Evolutionary conservation across 2,113 vertebrate genomes (phyloP).

Genomic region (Podarcis muralis): DNA sequence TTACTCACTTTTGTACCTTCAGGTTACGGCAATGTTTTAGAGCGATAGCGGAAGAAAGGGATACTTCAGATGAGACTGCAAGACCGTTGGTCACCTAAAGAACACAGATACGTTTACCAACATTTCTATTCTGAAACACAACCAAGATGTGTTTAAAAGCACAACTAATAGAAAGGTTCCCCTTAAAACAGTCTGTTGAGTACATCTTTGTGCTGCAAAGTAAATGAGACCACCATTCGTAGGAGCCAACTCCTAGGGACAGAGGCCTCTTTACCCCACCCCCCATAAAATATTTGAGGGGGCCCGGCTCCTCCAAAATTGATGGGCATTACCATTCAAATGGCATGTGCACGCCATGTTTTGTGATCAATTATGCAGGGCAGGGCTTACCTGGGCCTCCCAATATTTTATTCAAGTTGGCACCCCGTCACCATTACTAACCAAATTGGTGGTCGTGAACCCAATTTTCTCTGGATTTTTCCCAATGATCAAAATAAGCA

Average conservation of each 20-base stretch:
- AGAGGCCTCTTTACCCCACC: no score
- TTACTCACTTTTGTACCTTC: constrained; percentile 69
- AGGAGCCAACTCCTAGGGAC: no score
- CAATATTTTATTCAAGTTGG: no score
- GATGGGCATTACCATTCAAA: no score
- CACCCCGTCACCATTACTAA: no score
- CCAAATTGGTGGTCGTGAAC: background rate
- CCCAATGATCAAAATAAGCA: background rate
- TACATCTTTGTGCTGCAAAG: background rate
- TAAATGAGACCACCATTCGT: background rate
- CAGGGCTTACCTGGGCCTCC: no score
- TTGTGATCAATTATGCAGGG: no score
- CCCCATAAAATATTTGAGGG: no score
- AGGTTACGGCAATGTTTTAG: constrained; percentile 56
- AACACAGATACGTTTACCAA: no score
- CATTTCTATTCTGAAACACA: background rate
- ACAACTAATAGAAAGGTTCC: background rate
- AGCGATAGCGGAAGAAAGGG: constrained; percentile 71
- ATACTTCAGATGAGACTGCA: constrained; percentile 64
- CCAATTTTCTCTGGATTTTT: background rate
- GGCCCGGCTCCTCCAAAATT: no score
- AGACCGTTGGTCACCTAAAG: constrained; percentile 83
- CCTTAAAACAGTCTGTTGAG: background rate
- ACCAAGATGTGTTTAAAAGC: background rate
- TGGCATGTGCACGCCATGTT: no score